A percentile compares a stretch with the other conserved stretches of the same genome.
phyloP scores from a whole-genome alignment of 1,140 invertebrate species.

The Trichonephila clavata region DNA sequence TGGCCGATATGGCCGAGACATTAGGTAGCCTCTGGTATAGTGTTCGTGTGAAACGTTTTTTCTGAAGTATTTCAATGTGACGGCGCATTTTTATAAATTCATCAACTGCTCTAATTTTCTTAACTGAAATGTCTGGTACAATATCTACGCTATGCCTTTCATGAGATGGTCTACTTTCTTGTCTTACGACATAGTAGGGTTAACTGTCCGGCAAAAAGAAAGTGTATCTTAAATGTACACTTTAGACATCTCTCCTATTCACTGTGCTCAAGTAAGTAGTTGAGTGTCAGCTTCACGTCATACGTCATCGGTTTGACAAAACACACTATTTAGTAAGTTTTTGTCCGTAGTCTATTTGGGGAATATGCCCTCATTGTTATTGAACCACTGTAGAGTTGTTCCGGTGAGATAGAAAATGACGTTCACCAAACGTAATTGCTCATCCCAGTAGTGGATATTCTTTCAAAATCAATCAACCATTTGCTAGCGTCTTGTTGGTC shows the following conservation, averaged over 20 bases:
- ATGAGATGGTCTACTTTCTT: slow-evolving; percentile 16
- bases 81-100: not conserved
- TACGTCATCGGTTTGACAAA: not conserved
- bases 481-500: slow-evolving; percentile 26
- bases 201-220: not conserved
- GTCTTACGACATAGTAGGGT: slow-evolving; percentile 1
- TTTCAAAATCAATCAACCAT: slow-evolving; percentile 22
- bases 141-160: not conserved
- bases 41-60: not conserved
- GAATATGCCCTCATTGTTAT: too few relatives aligned
- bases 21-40: slow-evolving; percentile 5
- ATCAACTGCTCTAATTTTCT: not conserved
- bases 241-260: not conserved
- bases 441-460: not conserved
- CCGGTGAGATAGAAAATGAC: slow-evolving; percentile 11
- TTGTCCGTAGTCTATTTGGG: too few relatives aligned
- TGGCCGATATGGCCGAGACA: not conserved
- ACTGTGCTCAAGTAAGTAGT: too few relatives aligned
- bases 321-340: too few relatives aligned
- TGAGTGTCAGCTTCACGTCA: not conserved
- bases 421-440: not conserved
- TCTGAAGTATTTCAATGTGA: slow-evolving; percentile 19
- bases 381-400: not conserved
- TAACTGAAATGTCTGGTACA: not conserved
- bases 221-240: not conserved